phyloP scores from a whole-genome alignment of 2,888 invertebrate species.

The Seladonia tumulorum region DNA sequence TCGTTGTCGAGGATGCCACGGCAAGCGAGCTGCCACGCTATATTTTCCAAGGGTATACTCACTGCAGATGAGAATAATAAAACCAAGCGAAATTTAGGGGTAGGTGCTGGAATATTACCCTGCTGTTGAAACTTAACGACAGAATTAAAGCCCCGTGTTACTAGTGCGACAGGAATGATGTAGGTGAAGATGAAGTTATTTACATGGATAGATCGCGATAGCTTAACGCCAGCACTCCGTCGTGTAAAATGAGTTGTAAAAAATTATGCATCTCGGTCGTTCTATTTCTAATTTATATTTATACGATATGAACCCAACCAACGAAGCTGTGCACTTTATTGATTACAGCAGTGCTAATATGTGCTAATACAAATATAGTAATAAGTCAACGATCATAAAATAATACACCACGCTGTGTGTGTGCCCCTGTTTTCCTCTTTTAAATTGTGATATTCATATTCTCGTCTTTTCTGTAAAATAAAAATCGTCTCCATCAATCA shows the following conservation, averaged over 20 bases:
- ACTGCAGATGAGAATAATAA: background rate
- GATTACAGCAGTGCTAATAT: background rate
- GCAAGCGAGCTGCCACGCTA: background rate
- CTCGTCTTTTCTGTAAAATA: background rate
- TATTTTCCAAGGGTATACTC: background rate
- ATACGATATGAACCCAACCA: background rate
- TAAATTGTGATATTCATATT: background rate
- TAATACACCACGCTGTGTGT: background rate
- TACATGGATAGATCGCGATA: conserved; percentile 34
- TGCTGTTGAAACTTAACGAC: conserved; percentile 22
- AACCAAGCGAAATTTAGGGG: background rate
- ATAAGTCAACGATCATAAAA: background rate
- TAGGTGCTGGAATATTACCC: conserved; percentile 23
- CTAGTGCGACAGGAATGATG: conserved; percentile 16
- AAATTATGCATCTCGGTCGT: background rate
- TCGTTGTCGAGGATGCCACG: background rate
- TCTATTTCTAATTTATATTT: background rate
- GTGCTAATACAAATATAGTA: background rate
- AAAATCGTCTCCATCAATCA: background rate
- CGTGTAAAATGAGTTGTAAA: background rate
- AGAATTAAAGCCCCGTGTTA: conserved; percentile 39
- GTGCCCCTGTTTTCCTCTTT: background rate
- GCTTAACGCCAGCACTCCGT: background rate
- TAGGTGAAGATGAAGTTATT: conserved; percentile 42
- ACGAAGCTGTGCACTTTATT: background rate